phyloP scores from a whole-genome alignment of 2,113 vertebrate genomes.

The Xyliphius kryptos region DNA sequence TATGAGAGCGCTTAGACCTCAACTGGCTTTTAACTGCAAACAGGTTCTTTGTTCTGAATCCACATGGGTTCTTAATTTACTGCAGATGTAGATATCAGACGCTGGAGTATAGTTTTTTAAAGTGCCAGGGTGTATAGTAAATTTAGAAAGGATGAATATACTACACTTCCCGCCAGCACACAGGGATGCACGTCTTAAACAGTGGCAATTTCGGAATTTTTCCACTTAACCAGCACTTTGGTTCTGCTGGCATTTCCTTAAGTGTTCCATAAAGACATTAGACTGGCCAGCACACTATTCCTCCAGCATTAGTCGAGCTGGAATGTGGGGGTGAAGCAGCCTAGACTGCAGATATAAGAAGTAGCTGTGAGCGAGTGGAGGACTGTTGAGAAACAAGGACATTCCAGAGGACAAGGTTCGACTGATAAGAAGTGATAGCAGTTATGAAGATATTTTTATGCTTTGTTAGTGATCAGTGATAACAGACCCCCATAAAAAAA shows the following conservation, averaged over 20 bases:
- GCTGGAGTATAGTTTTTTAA: too few species aligned
- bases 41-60: too few species aligned
- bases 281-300: neutral
- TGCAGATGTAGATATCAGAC: too few species aligned
- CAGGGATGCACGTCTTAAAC: neutral
- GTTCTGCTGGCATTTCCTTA: constrained; percentile 6
- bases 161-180: neutral
- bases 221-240: constrained; percentile 21
- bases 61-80: too few species aligned
- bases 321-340: neutral
- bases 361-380: neutral
- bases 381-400: neutral
- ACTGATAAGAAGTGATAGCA: constrained; percentile 2
- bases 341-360: constrained; percentile 7
- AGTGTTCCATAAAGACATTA: constrained; percentile 20
- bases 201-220: neutral
- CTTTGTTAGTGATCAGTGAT: too few species aligned
- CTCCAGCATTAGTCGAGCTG: constrained; percentile 1
- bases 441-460: too few species aligned
- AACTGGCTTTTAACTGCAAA: too few species aligned
- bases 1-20: too few species aligned
- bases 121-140: too few species aligned
- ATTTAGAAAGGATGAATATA: neutral
- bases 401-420: neutral
- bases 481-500: too few species aligned